A percentile compares a stretch with the other conserved stretches of the same genome.
These are phyloP conservation scores for Galaxias olidus DNA, from an alignment of 2,797 vertebrate genomes.

Conservation along the genomic window DNA sequence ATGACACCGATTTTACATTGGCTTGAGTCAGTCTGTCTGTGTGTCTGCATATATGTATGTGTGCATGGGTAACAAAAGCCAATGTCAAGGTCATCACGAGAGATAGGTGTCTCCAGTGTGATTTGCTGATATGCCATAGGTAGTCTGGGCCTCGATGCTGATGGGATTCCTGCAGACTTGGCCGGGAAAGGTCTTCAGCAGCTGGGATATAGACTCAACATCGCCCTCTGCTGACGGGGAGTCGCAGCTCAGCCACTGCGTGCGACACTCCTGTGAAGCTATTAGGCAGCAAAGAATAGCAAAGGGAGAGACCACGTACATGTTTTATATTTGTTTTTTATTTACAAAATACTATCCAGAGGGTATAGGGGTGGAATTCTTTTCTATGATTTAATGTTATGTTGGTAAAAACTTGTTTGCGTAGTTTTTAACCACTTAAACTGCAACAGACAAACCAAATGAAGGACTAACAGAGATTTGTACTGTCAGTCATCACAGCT, in stretches of 20 bases:
- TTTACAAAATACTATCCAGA: too few species aligned
- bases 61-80: background rate
- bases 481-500: slow-evolving; percentile 45
- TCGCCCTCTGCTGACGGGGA: slow-evolving; percentile 34
- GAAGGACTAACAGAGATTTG: too few species aligned
- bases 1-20: too few species aligned
- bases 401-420: too few species aligned
- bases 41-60: background rate
- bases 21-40: too few species aligned
- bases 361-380: too few species aligned
- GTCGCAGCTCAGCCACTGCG: slow-evolving; percentile 49
- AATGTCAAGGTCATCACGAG: slow-evolving; percentile 22
- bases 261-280: slow-evolving; percentile 52
- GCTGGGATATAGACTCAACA: slow-evolving; percentile 49
- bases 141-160: slow-evolving; percentile 43
- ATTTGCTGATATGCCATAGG: slow-evolving; percentile 34
- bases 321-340: too few species aligned
- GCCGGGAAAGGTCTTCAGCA: slow-evolving; percentile 39
- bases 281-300: too few species aligned
- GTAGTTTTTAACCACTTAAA: too few species aligned
- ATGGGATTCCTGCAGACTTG: slow-evolving; percentile 47
- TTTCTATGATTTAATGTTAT: too few species aligned
- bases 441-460: too few species aligned
- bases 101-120: slow-evolving; percentile 40
- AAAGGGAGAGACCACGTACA: too few species aligned